Percentiles rank a stretch among this genome's conserved stretches.
Evolutionary conservation across 2,797 vertebrate genomes (phyloP).

Genomic region (Smutsia temminckii): DNA sequence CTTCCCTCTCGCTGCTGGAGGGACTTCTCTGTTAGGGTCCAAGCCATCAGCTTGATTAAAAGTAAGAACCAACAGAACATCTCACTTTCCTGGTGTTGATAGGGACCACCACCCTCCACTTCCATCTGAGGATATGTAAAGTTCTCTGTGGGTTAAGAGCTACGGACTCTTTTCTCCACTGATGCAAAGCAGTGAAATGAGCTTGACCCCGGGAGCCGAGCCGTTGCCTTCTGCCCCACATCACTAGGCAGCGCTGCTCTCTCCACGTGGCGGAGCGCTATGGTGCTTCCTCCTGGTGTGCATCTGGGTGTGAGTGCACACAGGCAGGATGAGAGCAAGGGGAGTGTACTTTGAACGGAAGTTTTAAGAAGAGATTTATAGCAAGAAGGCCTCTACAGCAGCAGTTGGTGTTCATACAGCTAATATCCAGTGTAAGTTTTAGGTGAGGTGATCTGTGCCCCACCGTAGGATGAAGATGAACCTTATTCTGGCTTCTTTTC

Average conservation of each 20-base stretch:
- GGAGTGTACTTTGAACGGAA: neutral
- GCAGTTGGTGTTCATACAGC: too few species aligned
- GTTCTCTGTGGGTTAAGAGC: conserved; percentile 25
- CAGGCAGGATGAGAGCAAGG: neutral
- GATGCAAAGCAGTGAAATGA: neutral
- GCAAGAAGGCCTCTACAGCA: neutral
- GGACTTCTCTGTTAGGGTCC: neutral
- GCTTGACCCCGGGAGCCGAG: neutral
- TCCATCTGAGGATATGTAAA: neutral
- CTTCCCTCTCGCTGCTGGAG: accelerated
- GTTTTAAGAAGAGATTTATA: neutral
- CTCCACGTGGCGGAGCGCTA: neutral
- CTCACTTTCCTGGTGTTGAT: neutral
- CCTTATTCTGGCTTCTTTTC: neutral
- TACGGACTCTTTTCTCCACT: neutral
- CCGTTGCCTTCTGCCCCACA: neutral
- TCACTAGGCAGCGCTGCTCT: neutral
- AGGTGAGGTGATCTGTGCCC: neutral
- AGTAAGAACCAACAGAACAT: neutral
- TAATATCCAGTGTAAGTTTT: neutral
- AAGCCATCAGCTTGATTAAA: neutral
- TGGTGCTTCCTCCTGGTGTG: neutral
- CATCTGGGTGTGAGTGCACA: neutral
- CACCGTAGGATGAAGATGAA: neutral
- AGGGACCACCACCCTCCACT: neutral